These are phyloP conservation scores for Oscheius sp. DNA, from an alignment of 2,888 invertebrate genomes.

Conservation along the genomic window DNA sequence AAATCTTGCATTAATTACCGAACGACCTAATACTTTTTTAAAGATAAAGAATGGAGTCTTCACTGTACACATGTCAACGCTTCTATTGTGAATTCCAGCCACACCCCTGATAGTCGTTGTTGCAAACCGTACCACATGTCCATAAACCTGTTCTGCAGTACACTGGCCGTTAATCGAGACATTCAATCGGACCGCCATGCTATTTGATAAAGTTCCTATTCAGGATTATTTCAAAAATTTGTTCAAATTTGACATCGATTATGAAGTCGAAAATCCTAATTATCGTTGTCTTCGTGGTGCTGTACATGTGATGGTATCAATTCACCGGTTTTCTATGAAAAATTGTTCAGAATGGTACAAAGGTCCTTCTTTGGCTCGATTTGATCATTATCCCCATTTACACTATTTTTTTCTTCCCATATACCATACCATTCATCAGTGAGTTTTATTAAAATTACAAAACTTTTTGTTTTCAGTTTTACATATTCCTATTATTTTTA, in stretches of 20 bases:
- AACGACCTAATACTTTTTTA: no score
- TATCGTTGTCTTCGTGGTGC: conserved; percentile 39
- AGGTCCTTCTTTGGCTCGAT: conserved; percentile 9
- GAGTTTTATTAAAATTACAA: background rate
- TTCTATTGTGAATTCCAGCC: no score
- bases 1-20: no score
- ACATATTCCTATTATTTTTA: conserved; percentile 42
- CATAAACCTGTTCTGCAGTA: no score
- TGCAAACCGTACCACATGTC: no score
- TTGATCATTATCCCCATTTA: conserved; percentile 18
- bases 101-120: no score
- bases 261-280: conserved; percentile 41
- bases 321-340: background rate
- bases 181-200: background rate
- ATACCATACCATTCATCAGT: conserved; percentile 12
- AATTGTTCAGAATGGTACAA: conserved; percentile 16
- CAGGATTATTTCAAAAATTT: conserved; percentile 45
- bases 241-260: conserved; percentile 47
- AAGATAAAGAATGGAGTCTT: no score
- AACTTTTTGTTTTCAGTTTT: background rate
- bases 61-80: no score
- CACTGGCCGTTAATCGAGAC: background rate
- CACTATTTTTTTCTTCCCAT: conserved; percentile 17
- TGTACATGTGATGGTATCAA: conserved; percentile 41
- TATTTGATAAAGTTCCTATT: conserved; percentile 47